Base-by-base conservation (phyloP, 2,797 vertebrate species). In the Hippoglossus hippoglossus region DNA sequence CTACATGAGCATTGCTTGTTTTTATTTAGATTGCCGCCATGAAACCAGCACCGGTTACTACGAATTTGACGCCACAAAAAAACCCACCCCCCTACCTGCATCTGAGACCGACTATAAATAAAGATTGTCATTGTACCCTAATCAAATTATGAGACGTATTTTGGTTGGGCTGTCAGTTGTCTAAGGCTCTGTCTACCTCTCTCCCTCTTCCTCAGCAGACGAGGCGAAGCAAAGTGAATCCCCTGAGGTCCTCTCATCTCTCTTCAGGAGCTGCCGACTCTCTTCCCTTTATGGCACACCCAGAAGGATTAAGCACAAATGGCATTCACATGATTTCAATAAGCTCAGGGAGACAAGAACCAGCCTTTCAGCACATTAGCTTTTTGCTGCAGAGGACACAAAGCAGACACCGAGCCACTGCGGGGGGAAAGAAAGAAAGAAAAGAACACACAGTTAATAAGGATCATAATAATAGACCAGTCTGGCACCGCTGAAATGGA, bases 281-380 rank as follows among this genome's bases (percentile, higher is more conserved):
- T 84, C 88, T 92, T 91, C 91, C 89, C 94, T 94, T 94, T 87
- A 92, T 86, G 85, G 87, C 84, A 81, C 85, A 92, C 89, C 88
- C 92, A 92, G 86, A 92, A 92, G 90, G 91, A 92, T 94, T 94
- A 93, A 93, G 92, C 90, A 80, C 92, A 94, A 95, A 94, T 94
- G 93, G 91, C 93, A 91, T 91, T 93, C 92, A 92, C 93, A 93
- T 93, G 90, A 94, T 94, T 94, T 93, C 93, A 94, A 94, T 93
- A 90, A 92, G 91, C 88, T 87, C 82, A 46, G 77, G 81, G 84
- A 94, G 90, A 94, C 89, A 84, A 93, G 90, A 92, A 92, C 80
- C 88, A 88, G 90, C 84, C 89, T 94, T 94, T 94, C 92, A 91
- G 92, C 90, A 86, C 89, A 91, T 94, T 94, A 93, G 88, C 86